A percentile compares a stretch with the other conserved stretches of the same genome.
phyloP scores from a whole-genome alignment of 2,888 invertebrate species.

The Cecidostiba fungosa region DNA sequence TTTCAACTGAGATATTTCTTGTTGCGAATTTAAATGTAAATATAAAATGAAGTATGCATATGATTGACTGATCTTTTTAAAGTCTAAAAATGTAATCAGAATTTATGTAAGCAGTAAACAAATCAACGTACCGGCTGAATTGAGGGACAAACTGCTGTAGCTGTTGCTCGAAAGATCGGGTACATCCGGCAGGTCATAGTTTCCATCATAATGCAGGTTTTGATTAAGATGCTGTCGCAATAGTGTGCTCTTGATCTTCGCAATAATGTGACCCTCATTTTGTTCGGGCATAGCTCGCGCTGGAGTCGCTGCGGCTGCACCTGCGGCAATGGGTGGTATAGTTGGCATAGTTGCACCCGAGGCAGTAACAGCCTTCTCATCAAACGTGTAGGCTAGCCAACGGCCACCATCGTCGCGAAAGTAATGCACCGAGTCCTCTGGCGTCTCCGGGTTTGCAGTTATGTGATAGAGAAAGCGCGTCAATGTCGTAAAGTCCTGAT shows the following conservation, averaged over 20 bases:
- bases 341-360: conserved; percentile 75
- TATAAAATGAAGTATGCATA: no score
- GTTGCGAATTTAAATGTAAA: no score
- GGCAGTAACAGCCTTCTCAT: conserved; percentile 86
- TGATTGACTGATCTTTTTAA: no score
- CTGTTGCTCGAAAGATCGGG: conserved; percentile 80
- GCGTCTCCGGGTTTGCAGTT: conserved; percentile 89
- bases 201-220: conserved; percentile 70
- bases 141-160: conserved; percentile 81
- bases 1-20: no score
- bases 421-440: conserved; percentile 91
- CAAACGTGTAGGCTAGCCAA: conserved; percentile 93
- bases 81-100: no score
- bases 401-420: conserved; percentile 93
- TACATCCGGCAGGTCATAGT: conserved; percentile 78
- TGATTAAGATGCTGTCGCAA: conserved; percentile 73
- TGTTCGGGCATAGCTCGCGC: conserved; percentile 71
- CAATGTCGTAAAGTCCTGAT: conserved; percentile 68
- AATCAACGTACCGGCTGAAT: conserved; percentile 72
- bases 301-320: conserved; percentile 77
- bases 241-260: conserved; percentile 76
- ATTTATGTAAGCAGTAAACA: background rate
- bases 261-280: conserved; percentile 73
- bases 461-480: conserved; percentile 82
- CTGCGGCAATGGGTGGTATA: background rate